Percentiles rank a stretch among this genome's conserved stretches.
Conservation (phyloP, 2,888 invertebrate species). For the Ectemnius continuus region DNA sequence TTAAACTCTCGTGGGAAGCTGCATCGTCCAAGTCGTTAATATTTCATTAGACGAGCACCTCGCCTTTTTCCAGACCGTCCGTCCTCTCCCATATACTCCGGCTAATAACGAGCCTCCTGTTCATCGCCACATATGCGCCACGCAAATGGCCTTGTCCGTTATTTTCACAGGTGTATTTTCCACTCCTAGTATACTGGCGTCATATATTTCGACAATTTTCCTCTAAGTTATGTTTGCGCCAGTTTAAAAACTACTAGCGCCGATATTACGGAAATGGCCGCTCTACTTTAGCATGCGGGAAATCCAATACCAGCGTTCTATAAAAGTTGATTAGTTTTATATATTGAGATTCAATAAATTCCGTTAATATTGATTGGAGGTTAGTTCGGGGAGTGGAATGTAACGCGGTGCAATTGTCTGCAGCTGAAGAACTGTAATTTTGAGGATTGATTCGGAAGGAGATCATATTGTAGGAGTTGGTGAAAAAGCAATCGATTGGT, state of each 20-base stretch:
- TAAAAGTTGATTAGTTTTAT: too few relatives aligned
- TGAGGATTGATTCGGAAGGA: too few relatives aligned
- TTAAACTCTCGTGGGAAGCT: slow-evolving; percentile 38
- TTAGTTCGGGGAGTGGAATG: too few relatives aligned
- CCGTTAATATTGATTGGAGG: too few relatives aligned
- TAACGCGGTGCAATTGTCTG: too few relatives aligned
- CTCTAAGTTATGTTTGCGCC: slow-evolving; percentile 43
- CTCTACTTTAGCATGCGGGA: too few relatives aligned
- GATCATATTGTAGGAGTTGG: too few relatives aligned
- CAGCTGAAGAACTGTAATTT: too few relatives aligned
- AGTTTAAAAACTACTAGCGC: slow-evolving; percentile 23
- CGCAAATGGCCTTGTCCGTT: slow-evolving; percentile 21
- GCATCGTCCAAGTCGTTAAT: slow-evolving; percentile 56
- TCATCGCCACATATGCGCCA: slow-evolving; percentile 41
- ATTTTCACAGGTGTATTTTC: slow-evolving; percentile 42
- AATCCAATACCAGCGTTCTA: too few relatives aligned
- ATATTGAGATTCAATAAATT: too few relatives aligned
- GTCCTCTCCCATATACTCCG: slow-evolving; percentile 1
- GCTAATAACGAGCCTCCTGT: slow-evolving; percentile 53
- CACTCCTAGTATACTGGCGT: slow-evolving; percentile 34
- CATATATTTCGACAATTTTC: slow-evolving; percentile 58
- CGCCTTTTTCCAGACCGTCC: slow-evolving; percentile 37
- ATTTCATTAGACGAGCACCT: slow-evolving; percentile 53
- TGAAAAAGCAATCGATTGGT: too few relatives aligned
- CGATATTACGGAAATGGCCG: slow-evolving; percentile 36